Conservation (phyloP, 2,797 vertebrate genomes). For the Sebastiscus tertius region DNA sequence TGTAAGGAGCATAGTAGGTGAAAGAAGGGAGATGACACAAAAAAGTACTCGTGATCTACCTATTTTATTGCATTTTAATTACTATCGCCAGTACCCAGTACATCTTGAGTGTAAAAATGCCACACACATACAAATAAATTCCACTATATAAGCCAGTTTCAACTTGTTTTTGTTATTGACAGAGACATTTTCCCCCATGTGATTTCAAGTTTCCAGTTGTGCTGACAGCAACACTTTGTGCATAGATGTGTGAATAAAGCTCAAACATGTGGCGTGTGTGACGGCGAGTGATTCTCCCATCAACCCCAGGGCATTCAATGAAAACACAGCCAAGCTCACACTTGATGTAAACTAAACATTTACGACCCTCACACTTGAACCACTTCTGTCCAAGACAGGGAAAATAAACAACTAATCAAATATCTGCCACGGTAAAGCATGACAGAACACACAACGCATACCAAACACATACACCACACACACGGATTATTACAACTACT, state of each 20-base stretch:
- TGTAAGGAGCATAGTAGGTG: background rate
- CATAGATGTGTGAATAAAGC: conserved; percentile 17
- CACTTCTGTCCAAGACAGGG: conserved; percentile 64
- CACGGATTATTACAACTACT: background rate
- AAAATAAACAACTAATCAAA: conserved; percentile 80
- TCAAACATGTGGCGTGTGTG: conserved; percentile 38
- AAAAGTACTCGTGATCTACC: background rate
- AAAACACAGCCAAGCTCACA: conserved; percentile 64
- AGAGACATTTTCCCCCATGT: background rate
- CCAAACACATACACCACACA: background rate
- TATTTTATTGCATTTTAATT: background rate
- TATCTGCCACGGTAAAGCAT: conserved; percentile 32
- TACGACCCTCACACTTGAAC: conserved; percentile 69
- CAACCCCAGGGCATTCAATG: conserved; percentile 32
- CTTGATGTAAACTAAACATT: conserved; percentile 76
- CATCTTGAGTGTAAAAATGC: background rate
- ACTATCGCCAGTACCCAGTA: background rate
- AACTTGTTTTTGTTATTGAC: conserved; percentile 22
- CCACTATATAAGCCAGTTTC: background rate
- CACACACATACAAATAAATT: background rate
- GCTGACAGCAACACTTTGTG: conserved; percentile 20
- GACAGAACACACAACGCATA: conserved; percentile 24
- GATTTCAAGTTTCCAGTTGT: background rate
- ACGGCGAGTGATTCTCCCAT: conserved; percentile 45
- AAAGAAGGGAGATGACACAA: background rate